phyloP scores from a whole-genome alignment of 2,888 invertebrate genomes.

The Trichopria drosophilae region DNA sequence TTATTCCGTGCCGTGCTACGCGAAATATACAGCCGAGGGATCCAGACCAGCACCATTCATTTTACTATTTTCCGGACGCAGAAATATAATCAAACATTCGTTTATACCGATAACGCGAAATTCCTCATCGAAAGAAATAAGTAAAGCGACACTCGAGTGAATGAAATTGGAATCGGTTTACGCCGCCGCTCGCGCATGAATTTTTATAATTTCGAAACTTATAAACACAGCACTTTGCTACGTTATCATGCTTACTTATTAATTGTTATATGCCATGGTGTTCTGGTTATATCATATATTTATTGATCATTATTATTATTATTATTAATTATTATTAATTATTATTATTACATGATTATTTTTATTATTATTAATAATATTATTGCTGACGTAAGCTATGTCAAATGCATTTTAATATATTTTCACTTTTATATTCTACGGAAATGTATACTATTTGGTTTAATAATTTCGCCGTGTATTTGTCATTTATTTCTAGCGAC shows the following conservation, averaged over 20 bases:
- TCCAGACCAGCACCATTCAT: no score
- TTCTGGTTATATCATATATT: slow-evolving; percentile 59
- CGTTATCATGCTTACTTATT: slow-evolving; percentile 58
- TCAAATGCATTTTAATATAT: slow-evolving; percentile 59
- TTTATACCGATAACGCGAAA: no score
- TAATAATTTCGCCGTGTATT: slow-evolving; percentile 54
- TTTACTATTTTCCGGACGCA: no score
- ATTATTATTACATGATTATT: slow-evolving; percentile 42
- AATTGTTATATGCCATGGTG: slow-evolving; percentile 58
- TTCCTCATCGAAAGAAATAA: no score
- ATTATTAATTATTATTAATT: slow-evolving; percentile 43
- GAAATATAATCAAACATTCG: no score
- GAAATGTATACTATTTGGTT: slow-evolving; percentile 58
- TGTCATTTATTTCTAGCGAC: slow-evolving; percentile 48
- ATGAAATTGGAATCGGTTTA: no score
- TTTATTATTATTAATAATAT: slow-evolving; percentile 48
- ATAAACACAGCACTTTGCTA: slow-evolving; percentile 38
- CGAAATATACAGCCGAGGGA: no score
- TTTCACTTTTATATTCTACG: slow-evolving; percentile 57
- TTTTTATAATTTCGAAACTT: slow-evolving; percentile 36
- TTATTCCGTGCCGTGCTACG: not conserved
- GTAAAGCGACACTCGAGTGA: no score
- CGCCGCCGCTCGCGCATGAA: slow-evolving; percentile 46
- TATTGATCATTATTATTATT: slow-evolving; percentile 53
- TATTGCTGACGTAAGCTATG: slow-evolving; percentile 51